Percentiles rank a stretch among this genome's conserved stretches.
phyloP scores from a whole-genome alignment of 2,797 vertebrate species.

The Okamejei kenojei region DNA sequence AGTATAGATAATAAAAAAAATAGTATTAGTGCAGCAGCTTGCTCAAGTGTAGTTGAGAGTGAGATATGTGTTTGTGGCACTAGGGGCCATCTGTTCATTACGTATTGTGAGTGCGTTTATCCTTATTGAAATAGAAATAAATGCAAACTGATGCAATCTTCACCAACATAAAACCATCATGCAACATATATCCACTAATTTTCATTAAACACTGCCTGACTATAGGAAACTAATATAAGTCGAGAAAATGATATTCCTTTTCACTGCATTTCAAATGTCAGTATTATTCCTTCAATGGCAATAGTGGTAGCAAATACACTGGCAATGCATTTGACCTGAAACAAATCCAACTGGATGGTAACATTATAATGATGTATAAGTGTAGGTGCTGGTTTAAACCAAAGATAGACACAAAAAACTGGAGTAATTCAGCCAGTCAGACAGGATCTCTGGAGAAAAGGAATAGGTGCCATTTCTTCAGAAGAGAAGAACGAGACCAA shows the following conservation, averaged over 20 bases:
- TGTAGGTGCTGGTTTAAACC: no score
- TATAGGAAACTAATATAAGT: slow-evolving; percentile 15
- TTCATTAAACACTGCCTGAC: slow-evolving; percentile 14
- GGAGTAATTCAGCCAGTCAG: no score
- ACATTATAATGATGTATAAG: slow-evolving; percentile 32
- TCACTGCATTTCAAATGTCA: slow-evolving; percentile 1
- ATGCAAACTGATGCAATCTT: not conserved
- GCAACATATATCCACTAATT: slow-evolving; percentile 22
- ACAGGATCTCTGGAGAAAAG: no score
- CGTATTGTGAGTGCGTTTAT: slow-evolving; percentile 2
- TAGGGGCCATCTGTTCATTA: slow-evolving; percentile 7
- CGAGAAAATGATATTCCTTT: slow-evolving; percentile 8
- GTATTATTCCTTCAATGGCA: slow-evolving; percentile 25
- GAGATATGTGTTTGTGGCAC: not conserved
- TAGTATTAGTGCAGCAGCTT: slow-evolving; percentile 14
- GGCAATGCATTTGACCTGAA: slow-evolving; percentile 33
- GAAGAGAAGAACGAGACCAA: no score
- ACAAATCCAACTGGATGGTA: slow-evolving; percentile 25
- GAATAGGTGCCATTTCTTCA: no score
- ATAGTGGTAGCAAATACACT: slow-evolving; percentile 16
- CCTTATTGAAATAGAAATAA: slow-evolving; percentile 17
- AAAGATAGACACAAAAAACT: no score
- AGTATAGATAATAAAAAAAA: not conserved
- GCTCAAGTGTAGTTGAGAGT: not conserved
- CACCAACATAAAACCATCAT: slow-evolving; percentile 17